Base-by-base conservation (phyloP, 2,113 vertebrate species). In the Chitala chitala region DNA sequence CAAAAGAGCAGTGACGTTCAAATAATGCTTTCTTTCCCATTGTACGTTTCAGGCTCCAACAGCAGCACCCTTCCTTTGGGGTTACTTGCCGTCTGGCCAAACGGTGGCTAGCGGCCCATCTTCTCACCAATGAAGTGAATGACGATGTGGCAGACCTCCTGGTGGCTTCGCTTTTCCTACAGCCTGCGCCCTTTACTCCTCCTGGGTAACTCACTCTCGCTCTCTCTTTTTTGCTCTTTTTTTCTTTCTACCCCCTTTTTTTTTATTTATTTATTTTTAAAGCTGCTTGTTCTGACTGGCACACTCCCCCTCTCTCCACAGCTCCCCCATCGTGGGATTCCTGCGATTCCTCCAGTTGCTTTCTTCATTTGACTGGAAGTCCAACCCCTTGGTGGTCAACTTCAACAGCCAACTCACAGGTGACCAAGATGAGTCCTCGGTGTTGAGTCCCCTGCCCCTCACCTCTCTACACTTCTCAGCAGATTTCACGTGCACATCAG, bases 321-420 rank as follows among this genome's bases (percentile, higher is more conserved):
- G 97, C 71, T 98, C 92, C 79, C 95, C 93, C 4, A 95, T 98
- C 87, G 94, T 94, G 66, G 96, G 94, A 15, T 94, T 98, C 80
- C 92, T 98, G 59, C 93, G 94, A 15, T 97, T 99, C 82, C 94
- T 99, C 48, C 84, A 86, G 78, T 84, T 98, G 82, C 83, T 98
- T 15, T 89, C 92, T n/a, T 91, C 92, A 44, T 98, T 97, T 78
- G 97, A 99, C 85, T 99, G 97, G 97, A 96, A 91, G 82, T 98
- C 95, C 83, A 95, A 80, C 81, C 94, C 95, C 48, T 88, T 99
- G 76, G 83, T 99, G 0, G 87, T 99, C 75, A 95, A 98, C 85
- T 88, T 98, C 50, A 98, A 98, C 15, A 81, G 71, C 33, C 92
- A 93, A 36, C 89, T 99, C 31, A 90, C 88, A 87, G 96, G 97